These are phyloP conservation scores for Julus scanicus DNA, from an alignment of 2,888 invertebrate genomes.

Conservation along the genomic window DNA sequence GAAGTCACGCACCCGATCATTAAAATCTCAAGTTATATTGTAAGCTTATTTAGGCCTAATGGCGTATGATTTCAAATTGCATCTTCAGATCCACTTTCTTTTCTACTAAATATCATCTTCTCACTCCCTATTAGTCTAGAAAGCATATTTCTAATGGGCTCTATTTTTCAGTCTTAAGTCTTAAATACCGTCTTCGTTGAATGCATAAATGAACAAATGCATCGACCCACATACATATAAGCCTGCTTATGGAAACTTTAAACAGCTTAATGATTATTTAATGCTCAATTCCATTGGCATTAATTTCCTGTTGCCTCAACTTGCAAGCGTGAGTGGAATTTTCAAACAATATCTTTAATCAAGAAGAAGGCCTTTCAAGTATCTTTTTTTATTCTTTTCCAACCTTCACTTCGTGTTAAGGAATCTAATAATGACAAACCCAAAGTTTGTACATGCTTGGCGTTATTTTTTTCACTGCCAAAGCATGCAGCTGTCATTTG, in stretches of 20 bases:
- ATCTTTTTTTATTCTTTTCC: background rate
- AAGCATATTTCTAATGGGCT: slow-evolving; percentile 44
- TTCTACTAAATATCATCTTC: slow-evolving; percentile 41
- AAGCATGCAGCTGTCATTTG: background rate
- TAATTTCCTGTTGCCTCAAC: slow-evolving; percentile 45
- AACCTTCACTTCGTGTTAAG: background rate
- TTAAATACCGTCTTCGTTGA: slow-evolving; percentile 42
- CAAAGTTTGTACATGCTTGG: background rate
- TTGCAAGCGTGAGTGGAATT: slow-evolving; percentile 34
- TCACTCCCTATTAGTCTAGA: slow-evolving; percentile 10
- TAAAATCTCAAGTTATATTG: slow-evolving; percentile 2
- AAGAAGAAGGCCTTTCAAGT: background rate
- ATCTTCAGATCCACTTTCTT: slow-evolving; percentile 28
- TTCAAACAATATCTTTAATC: slow-evolving; percentile 45
- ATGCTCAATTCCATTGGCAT: slow-evolving; percentile 45
- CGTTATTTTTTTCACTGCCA: background rate
- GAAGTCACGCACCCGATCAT: slow-evolving; percentile 32
- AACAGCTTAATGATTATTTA: slow-evolving; percentile 47
- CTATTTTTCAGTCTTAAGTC: slow-evolving; percentile 41
- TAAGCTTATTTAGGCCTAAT: slow-evolving; percentile 7
- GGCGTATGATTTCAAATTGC: slow-evolving; percentile 40
- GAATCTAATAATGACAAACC: slow-evolving; percentile 39
- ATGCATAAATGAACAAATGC: slow-evolving; percentile 44
- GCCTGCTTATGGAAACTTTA: slow-evolving; percentile 45
- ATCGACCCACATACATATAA: slow-evolving; percentile 34